A percentile compares a stretch with the other conserved stretches of the same genome.
Conservation (phyloP, 2,797 vertebrate genomes). For the Lophotriccus pileatus region DNA sequence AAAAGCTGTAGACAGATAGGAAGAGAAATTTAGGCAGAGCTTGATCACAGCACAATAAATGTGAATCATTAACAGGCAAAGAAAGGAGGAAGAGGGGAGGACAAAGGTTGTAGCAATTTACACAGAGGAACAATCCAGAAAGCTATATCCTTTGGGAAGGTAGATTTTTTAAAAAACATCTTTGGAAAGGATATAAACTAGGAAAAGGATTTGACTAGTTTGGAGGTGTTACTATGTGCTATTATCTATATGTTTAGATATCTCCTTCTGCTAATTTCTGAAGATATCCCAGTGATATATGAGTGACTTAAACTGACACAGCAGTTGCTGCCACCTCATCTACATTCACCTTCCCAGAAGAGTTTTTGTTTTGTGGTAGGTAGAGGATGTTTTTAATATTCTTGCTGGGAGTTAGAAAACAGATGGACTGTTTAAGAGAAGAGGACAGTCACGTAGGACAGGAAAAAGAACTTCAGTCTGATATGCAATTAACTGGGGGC, state of each 20-base stretch:
- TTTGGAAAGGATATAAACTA: neutral
- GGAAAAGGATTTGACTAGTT: neutral
- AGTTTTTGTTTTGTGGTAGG: slow-evolving; percentile 1
- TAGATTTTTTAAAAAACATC: neutral
- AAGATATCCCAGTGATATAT: neutral
- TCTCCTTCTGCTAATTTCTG: neutral
- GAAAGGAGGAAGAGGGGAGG: neutral
- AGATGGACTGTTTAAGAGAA: neutral
- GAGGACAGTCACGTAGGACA: slow-evolving; percentile 17
- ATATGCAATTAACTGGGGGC: neutral
- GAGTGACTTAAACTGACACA: neutral
- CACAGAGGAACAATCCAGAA: neutral
- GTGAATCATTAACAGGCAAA: slow-evolving; percentile 50
- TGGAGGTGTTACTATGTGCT: neutral
- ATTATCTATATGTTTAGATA: neutral
- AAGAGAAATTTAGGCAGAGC: neutral
- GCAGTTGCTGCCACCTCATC: neutral
- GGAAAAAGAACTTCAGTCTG: slow-evolving; percentile 44
- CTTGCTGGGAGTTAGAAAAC: neutral
- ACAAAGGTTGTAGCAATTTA: slow-evolving; percentile 6
- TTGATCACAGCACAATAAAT: neutral
- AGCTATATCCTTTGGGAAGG: neutral
- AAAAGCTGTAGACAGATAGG: neutral
- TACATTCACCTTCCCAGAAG: neutral
- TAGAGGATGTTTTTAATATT: slow-evolving; percentile 14